These are phyloP conservation scores for Dendropsophus ebraccatus DNA, from an alignment of 2,113 vertebrate species.

Conservation along the genomic window DNA sequence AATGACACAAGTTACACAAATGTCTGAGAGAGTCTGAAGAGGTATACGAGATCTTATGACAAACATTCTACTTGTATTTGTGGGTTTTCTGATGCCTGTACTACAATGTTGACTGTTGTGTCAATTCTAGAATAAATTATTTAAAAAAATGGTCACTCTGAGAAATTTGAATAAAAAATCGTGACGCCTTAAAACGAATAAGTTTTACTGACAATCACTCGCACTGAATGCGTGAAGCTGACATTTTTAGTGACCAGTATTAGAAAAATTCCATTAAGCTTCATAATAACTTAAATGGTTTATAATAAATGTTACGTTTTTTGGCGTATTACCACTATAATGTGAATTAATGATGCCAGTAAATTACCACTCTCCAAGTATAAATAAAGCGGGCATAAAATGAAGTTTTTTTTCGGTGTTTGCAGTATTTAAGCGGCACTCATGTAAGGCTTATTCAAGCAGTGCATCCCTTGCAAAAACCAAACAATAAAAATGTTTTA, in stretches of 20 bases:
- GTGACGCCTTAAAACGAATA: too few relatives aligned
- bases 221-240: not conserved
- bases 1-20: not conserved
- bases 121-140: not conserved
- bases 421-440: slow-evolving; percentile 2
- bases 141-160: not conserved
- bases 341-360: slow-evolving; percentile 24
- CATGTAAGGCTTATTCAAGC: slow-evolving; percentile 7
- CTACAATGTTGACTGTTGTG: not conserved
- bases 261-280: not conserved
- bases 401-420: not conserved
- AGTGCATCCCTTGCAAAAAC: slow-evolving; percentile 1
- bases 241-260: not conserved
- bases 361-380: slow-evolving; percentile 34
- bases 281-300: slow-evolving; percentile 25
- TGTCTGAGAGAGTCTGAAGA: not conserved
- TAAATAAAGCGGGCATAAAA: slow-evolving; percentile 32
- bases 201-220: too few relatives aligned
- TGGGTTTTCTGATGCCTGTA: too few relatives aligned
- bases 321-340: slow-evolving; percentile 20
- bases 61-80: too few relatives aligned
- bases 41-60: too few relatives aligned
- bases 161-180: too few relatives aligned
- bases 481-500: slow-evolving; percentile 43
- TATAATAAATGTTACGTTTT: slow-evolving; percentile 15